Evolutionary conservation across 2,888 invertebrate genomes (phyloP), one percentile per base, ranked within the genome.

Genomic region (Pachliopta kotzebuea): DNA sequence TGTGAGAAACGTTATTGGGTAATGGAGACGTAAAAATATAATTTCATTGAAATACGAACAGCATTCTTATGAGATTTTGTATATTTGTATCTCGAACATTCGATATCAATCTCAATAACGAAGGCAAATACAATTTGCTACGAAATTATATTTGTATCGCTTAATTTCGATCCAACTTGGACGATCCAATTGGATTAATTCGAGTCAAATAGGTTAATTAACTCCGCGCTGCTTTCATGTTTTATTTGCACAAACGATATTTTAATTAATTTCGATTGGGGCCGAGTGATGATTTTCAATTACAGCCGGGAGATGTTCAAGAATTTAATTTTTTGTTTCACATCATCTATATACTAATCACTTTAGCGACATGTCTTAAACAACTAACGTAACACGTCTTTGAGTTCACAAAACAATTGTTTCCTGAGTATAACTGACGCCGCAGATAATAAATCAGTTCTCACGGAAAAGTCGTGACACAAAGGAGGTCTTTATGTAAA

Each of bases 71-170:
- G n/a, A n/a, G n/a, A n/a, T n/a, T n/a, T 6, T n/a, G n/a, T 11
- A 8, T 45, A 45, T 45, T 45, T n/a, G 45, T n/a, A n/a, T 6
- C n/a, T 6, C n/a, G n/a, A 45, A 45, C 45, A 45, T 45, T 45
- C 7, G 64, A 60, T 62, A 70, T 71, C 70, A 72, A 71, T 74
- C 72, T 75, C 73, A 72, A 80, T 81, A 76, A 72, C 74, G 78
- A 69, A 72, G 59, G 78, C 77, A 85, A 86, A 85, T 75, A 81
- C 81, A 81, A 85, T 84, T 85, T 82, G 69, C 72, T 64, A 65
- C 69, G 74, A 83, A 84, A 85, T 84, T 77, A 79, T 81, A 81
- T 85, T 84, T 84, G 80, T 76, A 80, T 76, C 80, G 78, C 74
- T 79, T 77, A 79, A 79, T 78, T 81, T 73, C 73, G 72, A 76